These are phyloP conservation scores for Delichon dasypus DNA, from an alignment of 2,797 vertebrate species.

Conservation along the genomic window DNA sequence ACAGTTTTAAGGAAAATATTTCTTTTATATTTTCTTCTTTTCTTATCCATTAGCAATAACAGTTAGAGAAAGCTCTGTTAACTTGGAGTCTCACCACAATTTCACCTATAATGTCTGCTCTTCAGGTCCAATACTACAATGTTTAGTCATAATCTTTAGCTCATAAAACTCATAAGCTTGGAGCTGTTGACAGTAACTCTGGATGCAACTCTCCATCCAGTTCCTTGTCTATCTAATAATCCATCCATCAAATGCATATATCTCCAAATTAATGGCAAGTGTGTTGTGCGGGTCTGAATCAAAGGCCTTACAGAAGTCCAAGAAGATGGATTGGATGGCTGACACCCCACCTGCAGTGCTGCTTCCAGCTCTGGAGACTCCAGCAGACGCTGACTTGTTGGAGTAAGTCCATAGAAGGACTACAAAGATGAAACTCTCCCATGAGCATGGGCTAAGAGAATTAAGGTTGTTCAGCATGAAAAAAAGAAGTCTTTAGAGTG, in stretches of 20 bases:
- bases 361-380: background rate
- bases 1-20: background rate
- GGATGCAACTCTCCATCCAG: too few species aligned
- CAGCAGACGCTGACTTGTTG: background rate
- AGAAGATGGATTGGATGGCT: too few species aligned
- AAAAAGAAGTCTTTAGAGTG: background rate
- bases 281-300: background rate
- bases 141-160: background rate
- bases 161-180: background rate
- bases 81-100: background rate
- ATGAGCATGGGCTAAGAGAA: background rate
- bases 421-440: background rate
- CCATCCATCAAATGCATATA: background rate
- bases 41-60: background rate
- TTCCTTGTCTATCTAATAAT: background rate
- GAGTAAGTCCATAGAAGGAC: background rate
- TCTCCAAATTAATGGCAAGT: background rate
- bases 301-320: background rate
- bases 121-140: background rate
- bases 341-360: accelerated
- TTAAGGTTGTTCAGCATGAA: too few species aligned
- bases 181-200: background rate
- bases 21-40: background rate
- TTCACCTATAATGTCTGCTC: background rate
- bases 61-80: background rate